Percentiles rank a stretch among this genome's conserved stretches.
Conservation (phyloP, 2,113 vertebrate species). For the Ictalurus punctatus region DNA sequence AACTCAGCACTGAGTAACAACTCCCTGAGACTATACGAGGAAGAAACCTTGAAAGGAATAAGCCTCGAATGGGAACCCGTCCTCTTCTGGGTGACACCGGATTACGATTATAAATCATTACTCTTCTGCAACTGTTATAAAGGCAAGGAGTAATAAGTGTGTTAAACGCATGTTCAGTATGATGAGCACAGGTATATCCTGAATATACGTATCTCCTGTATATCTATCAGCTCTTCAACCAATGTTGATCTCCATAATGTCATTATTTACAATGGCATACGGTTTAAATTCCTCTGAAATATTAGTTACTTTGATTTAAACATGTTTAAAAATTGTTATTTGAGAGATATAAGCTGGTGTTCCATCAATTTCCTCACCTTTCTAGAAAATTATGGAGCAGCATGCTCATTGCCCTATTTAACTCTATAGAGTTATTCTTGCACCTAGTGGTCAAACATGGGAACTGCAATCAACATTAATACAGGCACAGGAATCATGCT, state of each 20-base stretch:
- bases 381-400: too few relatives aligned
- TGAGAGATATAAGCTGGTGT: not conserved
- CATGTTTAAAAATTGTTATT: not conserved
- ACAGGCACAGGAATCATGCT: not conserved
- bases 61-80: not conserved
- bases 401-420: too few relatives aligned
- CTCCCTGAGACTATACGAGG: not conserved
- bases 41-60: not conserved
- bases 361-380: not conserved
- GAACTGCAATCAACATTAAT: too few relatives aligned
- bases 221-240: too few relatives aligned
- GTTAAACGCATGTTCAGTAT: not conserved
- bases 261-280: not conserved
- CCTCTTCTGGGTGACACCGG: not conserved
- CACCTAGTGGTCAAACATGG: not conserved
- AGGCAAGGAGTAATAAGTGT: not conserved
- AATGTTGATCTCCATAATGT: not conserved
- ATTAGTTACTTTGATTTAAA: not conserved
- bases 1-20: not conserved
- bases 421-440: not conserved
- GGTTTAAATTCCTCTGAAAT: not conserved
- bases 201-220: too few relatives aligned
- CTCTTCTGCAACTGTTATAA: not conserved
- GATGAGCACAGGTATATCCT: not conserved
- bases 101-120: not conserved